Evolutionary conservation across 2,113 vertebrate species (phyloP).

Genomic region (Nestor notabilis): DNA sequence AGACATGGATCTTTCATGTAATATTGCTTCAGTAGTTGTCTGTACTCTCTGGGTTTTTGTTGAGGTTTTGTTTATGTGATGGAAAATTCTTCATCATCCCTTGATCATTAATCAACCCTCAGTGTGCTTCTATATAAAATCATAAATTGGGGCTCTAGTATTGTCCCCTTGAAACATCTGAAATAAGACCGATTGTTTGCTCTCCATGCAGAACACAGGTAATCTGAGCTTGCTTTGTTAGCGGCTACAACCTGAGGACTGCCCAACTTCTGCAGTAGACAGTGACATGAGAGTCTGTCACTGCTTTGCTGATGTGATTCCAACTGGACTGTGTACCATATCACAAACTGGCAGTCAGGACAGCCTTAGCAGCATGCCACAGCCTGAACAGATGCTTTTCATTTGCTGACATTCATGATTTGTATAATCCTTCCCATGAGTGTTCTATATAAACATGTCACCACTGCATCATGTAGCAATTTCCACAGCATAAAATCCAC

Average conservation of each 20-base stretch:
- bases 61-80: background rate
- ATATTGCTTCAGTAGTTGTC: background rate
- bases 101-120: background rate
- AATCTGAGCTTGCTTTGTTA: background rate
- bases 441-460: constrained; percentile 62
- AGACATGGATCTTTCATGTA: background rate
- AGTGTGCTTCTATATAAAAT: background rate
- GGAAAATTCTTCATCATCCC: background rate
- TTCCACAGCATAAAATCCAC: constrained; percentile 49
- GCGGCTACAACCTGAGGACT: background rate
- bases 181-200: background rate
- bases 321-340: background rate
- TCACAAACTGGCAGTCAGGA: background rate
- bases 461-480: constrained; percentile 61
- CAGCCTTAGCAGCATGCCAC: constrained; percentile 29
- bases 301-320: background rate
- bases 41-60: background rate
- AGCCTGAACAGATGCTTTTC: constrained; percentile 59
- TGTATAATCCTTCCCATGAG: constrained; percentile 54
- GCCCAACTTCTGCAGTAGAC: background rate
- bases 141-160: background rate
- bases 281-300: background rate
- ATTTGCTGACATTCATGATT: constrained; percentile 60
- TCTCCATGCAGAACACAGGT: background rate
- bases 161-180: background rate